These are phyloP conservation scores for Halictus ligatus DNA, from an alignment of 2,888 invertebrate genomes.

Conservation along the genomic window DNA sequence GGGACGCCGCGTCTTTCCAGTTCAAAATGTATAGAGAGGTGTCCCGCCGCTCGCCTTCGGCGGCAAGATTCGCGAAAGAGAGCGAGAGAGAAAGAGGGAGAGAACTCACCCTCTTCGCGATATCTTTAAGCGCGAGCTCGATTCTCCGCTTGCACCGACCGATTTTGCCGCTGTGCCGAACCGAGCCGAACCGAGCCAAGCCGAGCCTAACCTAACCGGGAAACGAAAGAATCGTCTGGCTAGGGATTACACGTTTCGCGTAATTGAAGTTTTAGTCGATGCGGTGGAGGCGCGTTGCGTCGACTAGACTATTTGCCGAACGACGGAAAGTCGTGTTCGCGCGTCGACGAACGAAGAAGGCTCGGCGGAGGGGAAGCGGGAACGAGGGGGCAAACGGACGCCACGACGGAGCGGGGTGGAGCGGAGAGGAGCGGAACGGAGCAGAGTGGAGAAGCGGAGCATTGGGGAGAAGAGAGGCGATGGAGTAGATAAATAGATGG, in stretches of 20 bases:
- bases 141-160: constrained; percentile 50
- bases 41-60: constrained; percentile 76
- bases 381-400: constrained; percentile 50
- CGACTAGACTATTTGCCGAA: background rate
- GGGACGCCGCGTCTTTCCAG: constrained; percentile 82
- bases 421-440: constrained; percentile 36
- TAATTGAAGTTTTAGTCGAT: background rate
- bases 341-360: constrained; percentile 3
- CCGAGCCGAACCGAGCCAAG: background rate
- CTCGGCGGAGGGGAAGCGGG: constrained; percentile 16
- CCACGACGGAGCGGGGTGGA: constrained; percentile 59
- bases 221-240: background rate
- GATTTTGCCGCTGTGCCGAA: background rate
- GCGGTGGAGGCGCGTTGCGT: background rate
- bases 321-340: constrained; percentile 23
- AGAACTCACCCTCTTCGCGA: constrained; percentile 79
- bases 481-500: constrained; percentile 85
- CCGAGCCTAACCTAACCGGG: background rate
- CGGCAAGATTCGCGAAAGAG: constrained; percentile 81
- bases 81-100: constrained; percentile 58
- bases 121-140: constrained; percentile 76
- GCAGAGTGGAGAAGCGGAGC: constrained; percentile 46
- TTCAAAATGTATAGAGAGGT: constrained; percentile 82
- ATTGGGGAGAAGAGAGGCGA: constrained; percentile 73
- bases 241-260: background rate